These are phyloP conservation scores for Phyllotreta cruciferae DNA, from an alignment of 2,888 invertebrate genomes.

Conservation along the genomic window DNA sequence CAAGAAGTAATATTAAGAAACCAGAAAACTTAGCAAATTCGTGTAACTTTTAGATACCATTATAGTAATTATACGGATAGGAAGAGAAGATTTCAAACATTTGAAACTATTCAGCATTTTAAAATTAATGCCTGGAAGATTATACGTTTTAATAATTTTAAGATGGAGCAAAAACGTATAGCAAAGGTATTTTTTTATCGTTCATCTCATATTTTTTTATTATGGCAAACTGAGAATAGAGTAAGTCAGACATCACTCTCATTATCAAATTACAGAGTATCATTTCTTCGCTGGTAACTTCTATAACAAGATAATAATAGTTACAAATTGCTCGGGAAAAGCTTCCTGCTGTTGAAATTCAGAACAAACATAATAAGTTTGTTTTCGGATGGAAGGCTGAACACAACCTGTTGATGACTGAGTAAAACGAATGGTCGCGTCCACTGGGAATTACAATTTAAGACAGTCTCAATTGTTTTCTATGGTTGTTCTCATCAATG, in stretches of 20 bases:
- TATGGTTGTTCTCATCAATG: constrained; percentile 29
- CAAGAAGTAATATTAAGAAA: constrained; percentile 7
- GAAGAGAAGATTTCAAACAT: not conserved
- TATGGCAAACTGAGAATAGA: not conserved
- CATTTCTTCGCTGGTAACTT: constrained; percentile 23
- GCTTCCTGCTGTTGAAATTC: constrained; percentile 28
- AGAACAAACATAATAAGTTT: constrained; percentile 29
- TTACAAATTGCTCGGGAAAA: constrained; percentile 28
- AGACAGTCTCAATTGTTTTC: constrained; percentile 35
- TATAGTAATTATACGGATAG: constrained; percentile 6
- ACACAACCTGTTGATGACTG: constrained; percentile 34
- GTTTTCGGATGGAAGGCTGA: constrained; percentile 29
- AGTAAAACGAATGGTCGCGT: constrained; percentile 32
- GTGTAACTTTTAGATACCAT: constrained; percentile 9
- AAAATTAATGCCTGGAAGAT: too few relatives aligned
- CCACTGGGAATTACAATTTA: constrained; percentile 35
- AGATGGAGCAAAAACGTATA: too few relatives aligned
- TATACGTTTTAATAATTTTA: too few relatives aligned
- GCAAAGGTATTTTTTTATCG: too few relatives aligned
- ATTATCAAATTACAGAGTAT: constrained; percentile 15
- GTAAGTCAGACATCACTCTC: constrained; percentile 12
- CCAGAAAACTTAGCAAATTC: constrained; percentile 4
- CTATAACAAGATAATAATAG: constrained; percentile 33
- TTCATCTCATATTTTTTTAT: constrained; percentile 1
- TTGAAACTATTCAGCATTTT: too few relatives aligned